Evolutionary conservation across 2,888 invertebrate genomes (phyloP), one percentile per base, ranked within the genome.

Genomic region (Ophion ventricosus): DNA sequence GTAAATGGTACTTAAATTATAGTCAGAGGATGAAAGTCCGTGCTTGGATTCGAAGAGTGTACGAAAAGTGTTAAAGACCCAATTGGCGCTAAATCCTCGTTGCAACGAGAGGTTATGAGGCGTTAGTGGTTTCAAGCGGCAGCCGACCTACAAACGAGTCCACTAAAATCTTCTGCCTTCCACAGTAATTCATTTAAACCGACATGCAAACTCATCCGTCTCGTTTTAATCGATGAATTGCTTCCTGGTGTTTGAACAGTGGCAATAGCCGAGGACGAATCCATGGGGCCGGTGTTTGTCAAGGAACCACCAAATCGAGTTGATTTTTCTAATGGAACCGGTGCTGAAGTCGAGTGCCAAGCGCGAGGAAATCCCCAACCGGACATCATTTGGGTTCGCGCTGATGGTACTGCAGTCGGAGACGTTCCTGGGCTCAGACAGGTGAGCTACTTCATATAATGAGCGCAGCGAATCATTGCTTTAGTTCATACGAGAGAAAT

Each of bases 301-400:
- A 97, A 97, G 90, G 98, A 98, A 94, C 98, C 98, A 78, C 97
- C 97, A 86, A 97, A 98, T 94, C 96, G 97, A 90, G 96, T 98
- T 88, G 98, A 98, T 94, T 98, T 98, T 94, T 98, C 98, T 88
- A 98, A 98, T 94, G 98, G 98, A 88, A 98, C 98, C 82, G 98
- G 98, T 90, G 97, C 98, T 84, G 97, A 97, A 89, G 97, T 98
- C 84, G 98, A 98, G 93, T 99, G 98, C 93, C 97, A 97, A 88
- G 98, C 98, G 17, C 95, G 97, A 90, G 98, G 98, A 87, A 97
- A 97, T 89, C 98, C 98, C 26, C 95, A 97, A 88, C 98, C 98
- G 78, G 97, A 97, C 93, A 97, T 98, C 88, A 97, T 98, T 91
- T 99, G 98, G 98, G 96, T 98, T 75, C 96, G 97, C 89, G 96